These are phyloP conservation scores for Arctopsyche grandis DNA, from an alignment of 1,140 invertebrate genomes.

Conservation along the genomic window DNA sequence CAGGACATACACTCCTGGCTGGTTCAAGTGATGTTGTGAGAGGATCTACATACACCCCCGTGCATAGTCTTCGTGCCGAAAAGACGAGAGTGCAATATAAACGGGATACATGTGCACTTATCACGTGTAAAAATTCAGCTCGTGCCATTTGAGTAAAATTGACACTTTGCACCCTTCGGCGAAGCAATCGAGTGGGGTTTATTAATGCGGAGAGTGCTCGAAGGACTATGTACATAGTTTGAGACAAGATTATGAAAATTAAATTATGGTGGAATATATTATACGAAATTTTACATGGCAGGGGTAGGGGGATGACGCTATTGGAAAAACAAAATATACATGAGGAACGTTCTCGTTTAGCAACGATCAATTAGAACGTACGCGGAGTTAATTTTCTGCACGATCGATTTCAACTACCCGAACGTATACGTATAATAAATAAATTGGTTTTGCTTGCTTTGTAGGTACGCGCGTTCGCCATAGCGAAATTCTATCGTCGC, in stretches of 20 bases:
- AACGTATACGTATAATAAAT: no score
- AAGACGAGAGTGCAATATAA: not conserved
- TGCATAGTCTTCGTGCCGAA: not conserved
- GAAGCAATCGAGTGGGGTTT: constrained; percentile 48
- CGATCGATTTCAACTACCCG: no score
- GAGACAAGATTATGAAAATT: no score
- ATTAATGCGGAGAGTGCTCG: constrained; percentile 39
- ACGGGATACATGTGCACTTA: not conserved
- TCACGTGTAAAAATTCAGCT: constrained; percentile 1
- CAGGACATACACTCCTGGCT: not conserved
- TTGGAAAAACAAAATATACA: constrained; percentile 39
- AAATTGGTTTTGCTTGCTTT: no score
- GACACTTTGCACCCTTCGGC: constrained; percentile 35
- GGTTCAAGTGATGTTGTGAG: not conserved
- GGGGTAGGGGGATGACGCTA: no score
- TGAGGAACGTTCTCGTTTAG: not conserved
- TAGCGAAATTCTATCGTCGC: no score
- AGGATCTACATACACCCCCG: not conserved
- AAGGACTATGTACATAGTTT: no score
- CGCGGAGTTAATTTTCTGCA: no score
- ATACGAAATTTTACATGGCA: no score
- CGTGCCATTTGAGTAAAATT: constrained; percentile 49
- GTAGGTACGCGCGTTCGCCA: no score
- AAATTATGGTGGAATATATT: no score
- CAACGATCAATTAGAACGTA: no score